These are phyloP conservation scores for Clytia hemisphaerica DNA, from an alignment of 30 jellyfish, hydroid and myxozoan genomes.

Conservation along the genomic window DNA sequence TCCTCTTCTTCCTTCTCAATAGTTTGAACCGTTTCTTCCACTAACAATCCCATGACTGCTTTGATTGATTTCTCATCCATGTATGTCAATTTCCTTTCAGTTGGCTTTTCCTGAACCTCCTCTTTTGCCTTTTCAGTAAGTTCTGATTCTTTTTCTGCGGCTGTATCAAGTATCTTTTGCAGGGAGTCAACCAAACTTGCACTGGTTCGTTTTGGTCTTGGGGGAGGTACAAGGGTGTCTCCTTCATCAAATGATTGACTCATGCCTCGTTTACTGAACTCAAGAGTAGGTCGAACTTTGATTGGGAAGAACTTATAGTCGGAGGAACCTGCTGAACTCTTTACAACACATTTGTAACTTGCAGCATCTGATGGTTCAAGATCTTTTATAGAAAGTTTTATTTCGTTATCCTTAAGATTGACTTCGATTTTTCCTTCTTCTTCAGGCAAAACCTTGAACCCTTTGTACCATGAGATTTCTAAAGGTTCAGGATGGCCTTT, in stretches of 20 bases:
- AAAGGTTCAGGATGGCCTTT: slow-evolving; percentile 16
- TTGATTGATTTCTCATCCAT: slow-evolving; percentile 20
- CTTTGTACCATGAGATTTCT: slow-evolving; percentile 72
- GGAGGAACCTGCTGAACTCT: slow-evolving; percentile 60
- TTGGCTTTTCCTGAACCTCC: slow-evolving; percentile 60
- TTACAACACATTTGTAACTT: slow-evolving; percentile 68
- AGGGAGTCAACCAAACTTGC: too few species aligned
- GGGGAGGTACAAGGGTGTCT: too few species aligned
- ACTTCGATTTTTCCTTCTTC: slow-evolving; percentile 37
- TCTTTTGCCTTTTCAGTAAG: slow-evolving; percentile 12
- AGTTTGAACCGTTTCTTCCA: neutral
- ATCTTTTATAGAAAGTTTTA: slow-evolving; percentile 13
- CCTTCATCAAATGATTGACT: too few species aligned
- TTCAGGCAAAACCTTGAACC: slow-evolving; percentile 46
- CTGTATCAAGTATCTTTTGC: slow-evolving; percentile 38
- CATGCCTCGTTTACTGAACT: too few species aligned
- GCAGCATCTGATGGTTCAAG: slow-evolving; percentile 47
- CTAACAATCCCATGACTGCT: slow-evolving; percentile 5
- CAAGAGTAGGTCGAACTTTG: too few species aligned
- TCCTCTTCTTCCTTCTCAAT: neutral
- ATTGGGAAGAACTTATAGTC: slow-evolving; percentile 57
- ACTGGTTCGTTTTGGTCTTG: too few species aligned
- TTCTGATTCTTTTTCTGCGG: slow-evolving; percentile 38
- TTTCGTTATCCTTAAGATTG: neutral
- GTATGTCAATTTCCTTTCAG: slow-evolving; percentile 28